phyloP scores from a whole-genome alignment of 2,888 invertebrate genomes.

The Zhuqinia jingwanae region DNA sequence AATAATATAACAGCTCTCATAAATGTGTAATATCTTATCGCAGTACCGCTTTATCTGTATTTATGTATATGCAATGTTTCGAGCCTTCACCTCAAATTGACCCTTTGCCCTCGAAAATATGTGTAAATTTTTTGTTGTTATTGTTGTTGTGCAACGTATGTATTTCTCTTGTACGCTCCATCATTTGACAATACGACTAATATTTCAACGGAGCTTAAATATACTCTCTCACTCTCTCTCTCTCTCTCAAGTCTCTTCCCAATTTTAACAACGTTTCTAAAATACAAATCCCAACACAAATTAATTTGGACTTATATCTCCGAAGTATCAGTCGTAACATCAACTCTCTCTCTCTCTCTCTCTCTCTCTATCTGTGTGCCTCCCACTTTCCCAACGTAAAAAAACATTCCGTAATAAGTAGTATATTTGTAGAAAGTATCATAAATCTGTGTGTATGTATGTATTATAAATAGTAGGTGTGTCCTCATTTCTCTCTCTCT shows the following conservation, averaged over 20 bases:
- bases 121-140: not conserved
- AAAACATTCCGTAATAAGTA: too few relatives aligned
- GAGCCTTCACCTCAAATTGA: conserved; percentile 67
- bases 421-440: not conserved
- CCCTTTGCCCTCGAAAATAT: conserved; percentile 63
- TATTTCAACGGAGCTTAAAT: too few relatives aligned
- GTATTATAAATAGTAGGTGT: not conserved
- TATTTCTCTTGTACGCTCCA: not conserved
- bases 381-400: conserved; percentile 65
- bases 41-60: not conserved
- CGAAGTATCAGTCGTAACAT: conserved; percentile 59
- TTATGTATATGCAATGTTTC: conserved; percentile 2
- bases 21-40: not conserved
- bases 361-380: too few relatives aligned
- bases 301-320: conserved; percentile 11
- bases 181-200: not conserved
- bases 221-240: not conserved
- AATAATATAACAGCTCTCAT: not conserved
- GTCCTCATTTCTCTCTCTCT: too few relatives aligned
- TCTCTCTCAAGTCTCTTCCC: not conserved
- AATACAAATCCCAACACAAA: not conserved
- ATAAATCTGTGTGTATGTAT: not conserved
- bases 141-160: not conserved
- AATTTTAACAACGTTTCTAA: too few relatives aligned
- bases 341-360: too few relatives aligned